These are phyloP conservation scores for Tachina grossa DNA, from an alignment of 2,888 invertebrate genomes.

Conservation along the genomic window DNA sequence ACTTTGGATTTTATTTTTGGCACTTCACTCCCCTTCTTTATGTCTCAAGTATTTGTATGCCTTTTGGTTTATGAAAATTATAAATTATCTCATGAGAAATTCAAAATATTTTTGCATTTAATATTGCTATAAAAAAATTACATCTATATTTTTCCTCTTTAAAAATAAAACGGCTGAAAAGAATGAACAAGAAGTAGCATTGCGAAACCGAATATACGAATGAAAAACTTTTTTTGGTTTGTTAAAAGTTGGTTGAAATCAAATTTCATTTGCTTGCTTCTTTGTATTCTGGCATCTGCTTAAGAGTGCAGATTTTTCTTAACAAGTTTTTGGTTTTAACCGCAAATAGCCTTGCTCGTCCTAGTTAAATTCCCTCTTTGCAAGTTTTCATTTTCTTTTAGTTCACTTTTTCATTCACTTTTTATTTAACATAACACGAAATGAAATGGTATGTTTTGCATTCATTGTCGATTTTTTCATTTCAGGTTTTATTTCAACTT, in stretches of 20 bases:
- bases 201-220: conserved; percentile 42
- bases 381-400: background rate
- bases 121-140: conserved; percentile 60
- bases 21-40: too few relatives aligned
- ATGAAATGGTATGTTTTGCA: too few relatives aligned
- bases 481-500: too few relatives aligned
- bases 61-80: too few relatives aligned
- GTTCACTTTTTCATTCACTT: background rate
- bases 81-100: too few relatives aligned
- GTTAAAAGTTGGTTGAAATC: conserved; percentile 56
- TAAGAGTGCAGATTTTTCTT: conserved; percentile 35
- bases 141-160: conserved; percentile 36
- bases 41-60: too few relatives aligned
- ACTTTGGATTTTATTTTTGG: too few relatives aligned
- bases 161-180: background rate
- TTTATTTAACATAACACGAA: too few relatives aligned
- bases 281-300: conserved; percentile 1
- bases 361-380: too few relatives aligned
- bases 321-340: conserved; percentile 56
- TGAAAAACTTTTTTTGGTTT: conserved; percentile 55
- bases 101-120: too few relatives aligned
- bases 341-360: background rate
- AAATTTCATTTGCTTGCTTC: conserved; percentile 19
- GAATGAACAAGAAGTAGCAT: background rate
- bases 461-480: too few relatives aligned